Conservation (phyloP, 2,113 vertebrate species). For the Ammodytes dubius region DNA sequence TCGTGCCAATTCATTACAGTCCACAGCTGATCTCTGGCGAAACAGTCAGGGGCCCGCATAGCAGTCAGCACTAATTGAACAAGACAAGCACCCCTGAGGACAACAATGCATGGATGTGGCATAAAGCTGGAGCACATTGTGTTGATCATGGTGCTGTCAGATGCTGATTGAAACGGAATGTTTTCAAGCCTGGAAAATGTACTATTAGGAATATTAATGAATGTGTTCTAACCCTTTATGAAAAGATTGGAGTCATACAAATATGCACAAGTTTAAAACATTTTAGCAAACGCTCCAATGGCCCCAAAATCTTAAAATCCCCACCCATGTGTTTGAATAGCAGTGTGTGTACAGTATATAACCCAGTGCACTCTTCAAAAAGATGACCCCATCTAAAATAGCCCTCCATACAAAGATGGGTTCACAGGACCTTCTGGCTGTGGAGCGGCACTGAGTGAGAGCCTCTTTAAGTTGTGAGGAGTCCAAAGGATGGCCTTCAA, state of each 20-base stretch:
- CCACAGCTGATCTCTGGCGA: slow-evolving; percentile 27
- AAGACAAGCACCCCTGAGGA: not conserved
- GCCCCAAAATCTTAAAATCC: slow-evolving; percentile 33
- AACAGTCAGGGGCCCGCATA: slow-evolving; percentile 8
- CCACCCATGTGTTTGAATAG: slow-evolving; percentile 56
- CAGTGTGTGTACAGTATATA: slow-evolving; percentile 29
- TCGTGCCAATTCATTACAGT: slow-evolving; percentile 36
- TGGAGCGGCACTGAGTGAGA: slow-evolving; percentile 63
- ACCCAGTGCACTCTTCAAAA: slow-evolving; percentile 67
- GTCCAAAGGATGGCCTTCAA: slow-evolving; percentile 81
- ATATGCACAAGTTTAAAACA: slow-evolving; percentile 15
- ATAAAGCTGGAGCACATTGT: not conserved
- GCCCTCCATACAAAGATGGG: slow-evolving; percentile 68
- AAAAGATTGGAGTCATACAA: not conserved
- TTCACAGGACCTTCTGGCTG: slow-evolving; percentile 73
- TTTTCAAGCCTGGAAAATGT: no score
- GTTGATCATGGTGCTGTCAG: not conserved
- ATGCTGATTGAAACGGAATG: not conserved
- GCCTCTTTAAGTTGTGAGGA: slow-evolving; percentile 75
- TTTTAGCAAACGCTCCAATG: slow-evolving; percentile 20
- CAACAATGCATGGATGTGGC: slow-evolving; percentile 8
- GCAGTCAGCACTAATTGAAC: not conserved
- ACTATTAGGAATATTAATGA: not conserved
- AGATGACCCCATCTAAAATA: slow-evolving; percentile 77
- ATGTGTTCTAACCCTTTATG: not conserved